Evolutionary conservation across 2,113 vertebrate species (phyloP).

Genomic region (Etheostoma spectabile): DNA sequence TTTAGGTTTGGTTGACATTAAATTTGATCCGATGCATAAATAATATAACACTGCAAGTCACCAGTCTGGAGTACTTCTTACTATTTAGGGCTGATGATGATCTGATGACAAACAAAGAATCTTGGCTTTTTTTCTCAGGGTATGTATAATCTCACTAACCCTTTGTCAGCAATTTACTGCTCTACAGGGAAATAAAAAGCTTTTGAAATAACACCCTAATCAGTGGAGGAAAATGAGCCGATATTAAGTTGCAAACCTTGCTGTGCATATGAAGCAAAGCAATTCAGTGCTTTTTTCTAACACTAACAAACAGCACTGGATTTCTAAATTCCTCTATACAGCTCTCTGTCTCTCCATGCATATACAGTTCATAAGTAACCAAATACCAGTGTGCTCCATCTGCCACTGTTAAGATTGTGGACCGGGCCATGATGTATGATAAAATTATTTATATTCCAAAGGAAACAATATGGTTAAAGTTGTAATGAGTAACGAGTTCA

Average conservation of each 20-base stretch:
- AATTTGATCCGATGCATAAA: constrained; percentile 13
- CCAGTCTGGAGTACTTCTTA: constrained; percentile 8
- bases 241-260: constrained; percentile 57
- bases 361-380: neutral
- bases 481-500: neutral
- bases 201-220: constrained; percentile 69
- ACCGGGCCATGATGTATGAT: neutral
- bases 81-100: constrained; percentile 44
- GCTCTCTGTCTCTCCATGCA: neutral
- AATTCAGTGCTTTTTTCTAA: neutral
- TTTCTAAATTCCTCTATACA: constrained; percentile 4
- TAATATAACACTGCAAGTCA: constrained; percentile 11
- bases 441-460: constrained; percentile 16
- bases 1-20: neutral
- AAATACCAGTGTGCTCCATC: neutral
- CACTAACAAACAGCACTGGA: constrained; percentile 1
- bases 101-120: constrained; percentile 42
- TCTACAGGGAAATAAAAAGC: constrained; percentile 72
- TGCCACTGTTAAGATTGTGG: neutral
- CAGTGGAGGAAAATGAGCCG: constrained; percentile 62
- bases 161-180: constrained; percentile 60
- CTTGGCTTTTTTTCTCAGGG: constrained; percentile 11
- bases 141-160: constrained; percentile 46
- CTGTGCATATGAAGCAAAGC: constrained; percentile 46
- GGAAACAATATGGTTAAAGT: neutral